Percentiles rank a stretch among this genome's conserved stretches.
These are phyloP conservation scores for Thymelicus lineola DNA, from an alignment of 2,888 invertebrate species.

Conservation along the genomic window DNA sequence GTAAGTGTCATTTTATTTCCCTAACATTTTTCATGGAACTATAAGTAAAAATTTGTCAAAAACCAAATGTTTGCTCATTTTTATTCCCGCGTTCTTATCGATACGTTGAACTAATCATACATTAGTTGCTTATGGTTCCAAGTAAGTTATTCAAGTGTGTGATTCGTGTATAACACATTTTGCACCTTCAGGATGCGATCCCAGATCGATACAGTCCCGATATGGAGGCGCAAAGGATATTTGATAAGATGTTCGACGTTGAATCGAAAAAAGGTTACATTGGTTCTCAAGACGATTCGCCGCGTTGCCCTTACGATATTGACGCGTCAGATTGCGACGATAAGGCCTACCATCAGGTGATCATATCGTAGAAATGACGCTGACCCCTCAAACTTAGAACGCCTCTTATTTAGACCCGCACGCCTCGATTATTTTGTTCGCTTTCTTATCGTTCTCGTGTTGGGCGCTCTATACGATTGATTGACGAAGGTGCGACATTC, in stretches of 20 bases:
- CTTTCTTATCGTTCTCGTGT: constrained; percentile 67
- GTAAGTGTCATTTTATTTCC: constrained; percentile 59
- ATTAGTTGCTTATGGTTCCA: constrained; percentile 48
- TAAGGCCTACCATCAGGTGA: constrained; percentile 81
- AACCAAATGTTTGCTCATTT: no score
- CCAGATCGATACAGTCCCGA: constrained; percentile 85
- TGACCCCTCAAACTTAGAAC: constrained; percentile 67
- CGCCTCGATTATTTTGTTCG: constrained; percentile 78
- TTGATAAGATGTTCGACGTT: constrained; percentile 85
- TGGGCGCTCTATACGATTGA: constrained; percentile 46
- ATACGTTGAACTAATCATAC: not conserved
- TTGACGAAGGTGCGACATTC: constrained; percentile 63
- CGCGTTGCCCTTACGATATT: constrained; percentile 81
- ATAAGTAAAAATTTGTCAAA: constrained; percentile 4
- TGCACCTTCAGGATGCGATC: constrained; percentile 81
- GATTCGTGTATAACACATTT: constrained; percentile 68
- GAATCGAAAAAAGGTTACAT: constrained; percentile 79
- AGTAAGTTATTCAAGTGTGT: constrained; percentile 37
- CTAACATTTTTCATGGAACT: constrained; percentile 16
- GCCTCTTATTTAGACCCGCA: constrained; percentile 80
- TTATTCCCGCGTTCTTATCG: no score
- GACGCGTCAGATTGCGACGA: constrained; percentile 82
- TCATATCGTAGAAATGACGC: constrained; percentile 75
- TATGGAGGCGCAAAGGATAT: constrained; percentile 84
- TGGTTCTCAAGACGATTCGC: constrained; percentile 74